Percentiles rank a stretch among this genome's conserved stretches.
These are phyloP conservation scores for Teinopalpus imperialis DNA, from an alignment of 2,888 invertebrate genomes.

Conservation along the genomic window DNA sequence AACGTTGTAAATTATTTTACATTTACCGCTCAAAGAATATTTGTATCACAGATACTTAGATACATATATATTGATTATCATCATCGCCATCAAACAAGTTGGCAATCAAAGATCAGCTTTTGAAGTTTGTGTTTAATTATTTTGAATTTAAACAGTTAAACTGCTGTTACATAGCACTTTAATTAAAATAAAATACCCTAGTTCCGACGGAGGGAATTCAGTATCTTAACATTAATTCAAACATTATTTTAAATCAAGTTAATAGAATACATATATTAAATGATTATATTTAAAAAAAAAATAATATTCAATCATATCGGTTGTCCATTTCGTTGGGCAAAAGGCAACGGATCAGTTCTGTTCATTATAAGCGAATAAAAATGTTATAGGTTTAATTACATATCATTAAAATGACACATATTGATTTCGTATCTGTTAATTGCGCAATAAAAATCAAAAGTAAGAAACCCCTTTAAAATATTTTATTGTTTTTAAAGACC, in stretches of 20 bases:
- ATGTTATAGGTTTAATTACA: conserved; percentile 16
- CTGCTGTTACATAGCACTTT: background rate
- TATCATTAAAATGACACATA: conserved; percentile 18
- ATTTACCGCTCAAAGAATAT: background rate
- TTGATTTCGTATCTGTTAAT: conserved; percentile 22
- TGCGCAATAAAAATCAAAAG: conserved; percentile 12
- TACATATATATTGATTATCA: no score
- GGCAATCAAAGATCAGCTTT: no score
- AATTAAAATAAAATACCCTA: no score
- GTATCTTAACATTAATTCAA: background rate
- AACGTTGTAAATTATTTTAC: conserved; percentile 8
- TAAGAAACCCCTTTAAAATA: conserved; percentile 1
- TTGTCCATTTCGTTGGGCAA: conserved; percentile 10
- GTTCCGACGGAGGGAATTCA: no score
- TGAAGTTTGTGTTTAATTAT: no score
- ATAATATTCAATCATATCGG: conserved; percentile 6
- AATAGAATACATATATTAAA: conserved; percentile 3
- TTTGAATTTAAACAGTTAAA: no score
- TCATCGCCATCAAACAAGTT: no score
- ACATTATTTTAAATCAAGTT: conserved; percentile 2
- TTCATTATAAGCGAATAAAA: conserved; percentile 21
- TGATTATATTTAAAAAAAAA: conserved; percentile 1
- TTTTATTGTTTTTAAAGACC: conserved; percentile 11
- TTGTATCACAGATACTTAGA: no score
- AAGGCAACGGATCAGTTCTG: conserved; percentile 9